phyloP scores from a whole-genome alignment of 2,113 vertebrate genomes.

The Prochilodus magdalenae region DNA sequence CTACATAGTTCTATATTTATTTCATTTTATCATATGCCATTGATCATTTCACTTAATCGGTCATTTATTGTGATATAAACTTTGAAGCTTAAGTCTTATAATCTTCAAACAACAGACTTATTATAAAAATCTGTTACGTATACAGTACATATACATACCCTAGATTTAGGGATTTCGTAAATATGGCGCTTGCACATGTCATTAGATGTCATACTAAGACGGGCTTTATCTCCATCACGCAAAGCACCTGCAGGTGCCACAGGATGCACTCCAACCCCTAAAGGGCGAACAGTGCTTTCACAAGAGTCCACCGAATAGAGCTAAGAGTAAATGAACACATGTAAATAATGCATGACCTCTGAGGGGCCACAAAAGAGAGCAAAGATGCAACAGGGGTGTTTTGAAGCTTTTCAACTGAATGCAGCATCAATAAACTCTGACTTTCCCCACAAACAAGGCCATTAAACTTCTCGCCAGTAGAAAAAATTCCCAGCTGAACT shows the following conservation, averaged over 20 bases:
- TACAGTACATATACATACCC: too few relatives aligned
- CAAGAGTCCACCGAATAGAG: not conserved
- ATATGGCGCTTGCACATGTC: too few relatives aligned
- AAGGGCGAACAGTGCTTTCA: not conserved
- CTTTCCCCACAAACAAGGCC: conserved; percentile 41
- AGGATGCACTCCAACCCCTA: not conserved
- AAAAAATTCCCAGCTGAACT: conserved; percentile 37
- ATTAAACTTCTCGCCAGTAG: conserved; percentile 40
- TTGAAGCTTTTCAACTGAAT: conserved; percentile 42
- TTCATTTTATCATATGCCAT: too few relatives aligned
- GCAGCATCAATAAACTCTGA: conserved; percentile 50
- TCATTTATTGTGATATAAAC: too few relatives aligned
- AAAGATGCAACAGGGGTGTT: conserved; percentile 37
- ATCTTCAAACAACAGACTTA: too few relatives aligned
- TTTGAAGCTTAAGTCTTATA: too few relatives aligned
- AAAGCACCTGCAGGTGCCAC: conserved; percentile 1
- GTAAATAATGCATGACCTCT: conserved; percentile 45
- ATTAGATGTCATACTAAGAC: too few relatives aligned
- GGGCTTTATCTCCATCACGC: too few relatives aligned
- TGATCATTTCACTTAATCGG: too few relatives aligned
- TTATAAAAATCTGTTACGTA: too few relatives aligned
- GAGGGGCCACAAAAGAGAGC: conserved; percentile 49
- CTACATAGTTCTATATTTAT: too few relatives aligned
- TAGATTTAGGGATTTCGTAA: too few relatives aligned
- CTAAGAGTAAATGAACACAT: not conserved